phyloP scores from a whole-genome alignment of 2,888 invertebrate genomes.

The Tenodera sinensis region DNA sequence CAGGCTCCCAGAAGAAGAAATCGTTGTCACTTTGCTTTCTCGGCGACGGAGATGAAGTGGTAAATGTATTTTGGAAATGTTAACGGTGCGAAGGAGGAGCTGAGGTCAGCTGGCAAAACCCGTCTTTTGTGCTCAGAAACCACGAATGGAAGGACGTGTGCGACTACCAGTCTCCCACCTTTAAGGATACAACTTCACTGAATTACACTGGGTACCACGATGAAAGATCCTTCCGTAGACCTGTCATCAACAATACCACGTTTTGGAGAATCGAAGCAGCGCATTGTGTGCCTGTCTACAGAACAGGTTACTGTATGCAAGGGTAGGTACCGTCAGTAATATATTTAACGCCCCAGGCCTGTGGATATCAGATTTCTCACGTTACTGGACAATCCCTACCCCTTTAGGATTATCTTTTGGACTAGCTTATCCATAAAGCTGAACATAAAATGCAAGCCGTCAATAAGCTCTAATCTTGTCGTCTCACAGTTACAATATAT shows the following conservation, averaged over 20 bases:
- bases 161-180: neutral
- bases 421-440: too few species aligned
- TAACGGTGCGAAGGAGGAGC: neutral
- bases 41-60: neutral
- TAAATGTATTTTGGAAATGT: neutral
- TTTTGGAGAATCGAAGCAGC: neutral
- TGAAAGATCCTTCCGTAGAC: neutral
- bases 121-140: neutral
- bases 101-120: neutral
- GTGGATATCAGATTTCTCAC: too few species aligned
- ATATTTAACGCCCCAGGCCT: neutral
- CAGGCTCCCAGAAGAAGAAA: neutral
- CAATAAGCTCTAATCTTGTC: too few species aligned
- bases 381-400: too few species aligned
- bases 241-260: neutral
- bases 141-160: neutral
- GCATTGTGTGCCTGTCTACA: too few species aligned
- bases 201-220: too few species aligned
- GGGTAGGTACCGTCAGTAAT: neutral
- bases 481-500: too few species aligned
- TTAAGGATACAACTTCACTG: neutral
- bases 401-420: too few species aligned
- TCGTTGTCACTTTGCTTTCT: constrained; percentile 5
- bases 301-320: neutral
- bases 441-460: too few species aligned